These are phyloP conservation scores for Peucedramus taeniatus DNA, from an alignment of 2,113 vertebrate species.

Conservation along the genomic window DNA sequence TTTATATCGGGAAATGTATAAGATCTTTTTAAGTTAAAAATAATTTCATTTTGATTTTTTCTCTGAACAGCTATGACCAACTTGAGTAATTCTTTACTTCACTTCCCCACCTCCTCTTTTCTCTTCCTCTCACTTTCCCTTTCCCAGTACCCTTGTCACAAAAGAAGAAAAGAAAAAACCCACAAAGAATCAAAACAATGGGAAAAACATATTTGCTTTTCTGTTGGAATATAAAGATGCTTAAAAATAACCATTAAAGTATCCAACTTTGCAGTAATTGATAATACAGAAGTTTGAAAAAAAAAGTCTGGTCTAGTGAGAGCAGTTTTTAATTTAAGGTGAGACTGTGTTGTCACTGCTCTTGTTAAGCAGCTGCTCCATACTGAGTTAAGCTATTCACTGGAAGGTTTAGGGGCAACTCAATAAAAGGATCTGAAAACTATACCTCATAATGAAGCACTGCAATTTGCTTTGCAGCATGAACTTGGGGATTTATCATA, in stretches of 20 bases:
- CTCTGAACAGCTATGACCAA: background rate
- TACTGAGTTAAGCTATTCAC: background rate
- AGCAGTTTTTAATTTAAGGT: background rate
- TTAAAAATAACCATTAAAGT: background rate
- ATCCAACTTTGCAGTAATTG: background rate
- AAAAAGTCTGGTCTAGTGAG: background rate
- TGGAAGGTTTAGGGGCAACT: background rate
- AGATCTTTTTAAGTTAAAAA: background rate
- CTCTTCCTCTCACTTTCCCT: background rate
- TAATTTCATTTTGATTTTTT: background rate
- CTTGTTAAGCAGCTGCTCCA: background rate
- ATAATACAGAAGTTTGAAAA: background rate
- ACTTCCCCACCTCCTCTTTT: background rate
- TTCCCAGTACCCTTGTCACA: background rate
- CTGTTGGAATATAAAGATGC: background rate
- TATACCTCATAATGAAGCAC: background rate
- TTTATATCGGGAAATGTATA: background rate
- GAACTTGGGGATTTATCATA: slow-evolving; percentile 5
- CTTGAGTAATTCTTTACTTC: background rate
- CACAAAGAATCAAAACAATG: background rate
- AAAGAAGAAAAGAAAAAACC: background rate
- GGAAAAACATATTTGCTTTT: background rate
- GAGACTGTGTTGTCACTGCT: background rate
- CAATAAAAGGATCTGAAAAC: background rate
- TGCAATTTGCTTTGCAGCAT: slow-evolving; percentile 7